Evolutionary conservation across 2,888 invertebrate species (phyloP), one percentile per base, ranked within the genome.

Genomic region (Sesia bembeciformis): DNA sequence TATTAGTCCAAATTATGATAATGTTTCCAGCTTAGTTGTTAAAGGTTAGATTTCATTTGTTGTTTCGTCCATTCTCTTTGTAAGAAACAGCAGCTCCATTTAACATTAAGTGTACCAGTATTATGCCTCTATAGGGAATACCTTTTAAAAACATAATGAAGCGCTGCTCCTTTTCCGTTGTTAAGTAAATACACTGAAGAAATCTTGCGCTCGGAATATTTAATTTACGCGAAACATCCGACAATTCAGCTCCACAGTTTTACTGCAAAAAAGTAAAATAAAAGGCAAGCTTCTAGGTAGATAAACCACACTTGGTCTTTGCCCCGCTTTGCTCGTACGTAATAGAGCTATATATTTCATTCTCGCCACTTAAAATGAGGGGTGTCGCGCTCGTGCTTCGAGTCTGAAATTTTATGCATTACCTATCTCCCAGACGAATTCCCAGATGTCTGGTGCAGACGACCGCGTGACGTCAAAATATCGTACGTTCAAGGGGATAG

Each of bases 341-440:
- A n/a, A 57, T 57, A 54, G 52, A 54, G 52, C 53, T 61, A 59
- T 57, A 58, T 63, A 64, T 63, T 58, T 57, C 55, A 56, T 41
- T 41, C 51, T 40, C 39, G 43, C 52, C 57, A 62, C 64, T 57
- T 63, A 67, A 66, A 62, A 68, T 58, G 56, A 59, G 57, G 54
- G 39, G 53, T 60, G 60, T 62, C 59, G 56, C 58, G 54, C 51
- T 8, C 53, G 55, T 54, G 58, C 55, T 58, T 59, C 66, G 61
- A 63, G 66, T 68, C 66, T 63, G 61, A 70, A 73, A 74, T 70
- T 74, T 73, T 72, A 72, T 74, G 73, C 73, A 70, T 75, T 72
- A 68, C 64, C 65, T 64, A 65, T 67, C 64, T 60, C 63, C 58
- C 55, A 53, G 61, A 60, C 59, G 68, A 66, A 66, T 65, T 67